A percentile compares a stretch with the other conserved stretches of the same genome.
These are phyloP conservation scores for Athene cunicularia DNA, from an alignment of 2,113 vertebrate species.

Conservation along the genomic window DNA sequence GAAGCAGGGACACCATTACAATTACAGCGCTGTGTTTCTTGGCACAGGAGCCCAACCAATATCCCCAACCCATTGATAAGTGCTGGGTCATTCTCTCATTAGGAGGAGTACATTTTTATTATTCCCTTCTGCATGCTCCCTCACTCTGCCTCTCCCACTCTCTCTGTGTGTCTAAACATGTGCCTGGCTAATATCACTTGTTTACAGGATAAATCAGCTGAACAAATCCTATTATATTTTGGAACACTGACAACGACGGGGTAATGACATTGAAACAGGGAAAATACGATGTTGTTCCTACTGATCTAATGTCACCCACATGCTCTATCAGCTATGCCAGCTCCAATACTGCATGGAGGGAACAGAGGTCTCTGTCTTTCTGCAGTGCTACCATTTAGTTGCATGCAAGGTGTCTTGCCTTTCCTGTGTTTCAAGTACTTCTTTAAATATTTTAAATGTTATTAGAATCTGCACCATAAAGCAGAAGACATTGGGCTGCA, in stretches of 20 bases:
- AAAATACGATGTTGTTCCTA: neutral
- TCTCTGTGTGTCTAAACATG: neutral
- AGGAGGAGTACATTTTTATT: constrained; percentile 66
- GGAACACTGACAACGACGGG: constrained; percentile 36
- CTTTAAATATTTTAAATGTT: neutral
- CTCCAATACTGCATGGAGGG: neutral
- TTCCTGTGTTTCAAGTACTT: neutral
- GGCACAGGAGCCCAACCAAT: neutral
- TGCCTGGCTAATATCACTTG: constrained; percentile 59
- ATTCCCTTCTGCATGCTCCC: neutral
- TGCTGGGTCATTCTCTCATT: constrained; percentile 68
- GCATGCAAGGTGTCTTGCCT: neutral
- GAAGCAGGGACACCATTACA: neutral
- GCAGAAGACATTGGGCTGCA: neutral
- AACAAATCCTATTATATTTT: constrained; percentile 74
- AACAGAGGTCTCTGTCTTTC: neutral
- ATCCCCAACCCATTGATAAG: neutral
- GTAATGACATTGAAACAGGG: constrained; percentile 39
- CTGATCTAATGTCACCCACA: neutral
- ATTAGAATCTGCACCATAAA: neutral
- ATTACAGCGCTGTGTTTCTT: constrained; percentile 34
- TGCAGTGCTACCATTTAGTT: fast-evolving
- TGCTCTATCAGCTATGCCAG: neutral
- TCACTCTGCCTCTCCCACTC: constrained; percentile 4
- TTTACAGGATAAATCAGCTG: constrained; percentile 68